Evolutionary conservation across 2,113 vertebrate species (phyloP).

Genomic region (Muscicapa adusta): DNA sequence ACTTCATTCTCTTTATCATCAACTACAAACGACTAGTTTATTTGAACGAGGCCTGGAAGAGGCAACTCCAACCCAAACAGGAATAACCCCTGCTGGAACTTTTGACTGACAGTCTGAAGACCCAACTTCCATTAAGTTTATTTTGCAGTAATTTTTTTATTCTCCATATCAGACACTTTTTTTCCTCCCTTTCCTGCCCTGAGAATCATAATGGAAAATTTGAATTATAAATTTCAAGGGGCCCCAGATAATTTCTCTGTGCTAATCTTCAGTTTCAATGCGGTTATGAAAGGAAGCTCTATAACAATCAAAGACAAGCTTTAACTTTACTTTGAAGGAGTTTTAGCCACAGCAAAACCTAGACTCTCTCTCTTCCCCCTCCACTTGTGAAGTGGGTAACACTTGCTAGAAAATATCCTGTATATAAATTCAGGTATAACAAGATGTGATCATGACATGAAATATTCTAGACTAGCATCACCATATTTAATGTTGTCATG

Average conservation of each 20-base stretch:
- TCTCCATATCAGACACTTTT: slow-evolving; percentile 75
- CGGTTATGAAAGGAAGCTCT: slow-evolving; percentile 62
- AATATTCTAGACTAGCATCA: slow-evolving; percentile 76
- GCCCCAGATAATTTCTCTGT: slow-evolving; percentile 69
- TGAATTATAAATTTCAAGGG: slow-evolving; percentile 69
- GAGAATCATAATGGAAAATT: slow-evolving; percentile 73
- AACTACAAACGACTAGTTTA: slow-evolving; percentile 99
- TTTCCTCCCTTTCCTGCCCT: neutral
- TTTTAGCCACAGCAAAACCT: slow-evolving; percentile 69
- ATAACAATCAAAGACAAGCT: slow-evolving; percentile 78
- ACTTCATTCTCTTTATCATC: slow-evolving; percentile 97
- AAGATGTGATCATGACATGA: slow-evolving; percentile 75
- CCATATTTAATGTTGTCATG: slow-evolving; percentile 77
- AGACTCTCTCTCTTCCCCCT: slow-evolving; percentile 26
- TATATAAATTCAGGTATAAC: slow-evolving; percentile 75
- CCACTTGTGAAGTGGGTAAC: slow-evolving; percentile 65
- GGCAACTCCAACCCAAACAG: slow-evolving; percentile 91
- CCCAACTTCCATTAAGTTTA: slow-evolving; percentile 94
- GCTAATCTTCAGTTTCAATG: slow-evolving; percentile 68
- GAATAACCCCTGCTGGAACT: slow-evolving; percentile 84
- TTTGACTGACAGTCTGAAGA: slow-evolving; percentile 85
- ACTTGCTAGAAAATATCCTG: slow-evolving; percentile 69
- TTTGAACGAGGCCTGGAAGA: slow-evolving; percentile 99
- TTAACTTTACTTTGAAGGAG: slow-evolving; percentile 79
- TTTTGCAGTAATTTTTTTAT: slow-evolving; percentile 85